phyloP scores from a whole-genome alignment of 2,888 invertebrate species.

The Orthonevra nobilis region DNA sequence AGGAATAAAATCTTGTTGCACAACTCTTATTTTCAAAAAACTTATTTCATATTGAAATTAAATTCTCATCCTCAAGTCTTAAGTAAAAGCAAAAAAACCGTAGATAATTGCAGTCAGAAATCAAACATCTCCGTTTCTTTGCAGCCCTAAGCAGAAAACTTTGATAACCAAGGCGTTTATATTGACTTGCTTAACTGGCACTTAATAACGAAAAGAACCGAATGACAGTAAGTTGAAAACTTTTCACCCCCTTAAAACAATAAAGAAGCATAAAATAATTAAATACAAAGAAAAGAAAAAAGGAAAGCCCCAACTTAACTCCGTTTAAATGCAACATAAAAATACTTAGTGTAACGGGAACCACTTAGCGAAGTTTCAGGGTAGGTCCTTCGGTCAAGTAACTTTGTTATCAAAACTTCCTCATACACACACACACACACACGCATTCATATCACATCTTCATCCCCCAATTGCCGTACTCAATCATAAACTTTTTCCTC shows the following conservation, averaged over 20 bases:
- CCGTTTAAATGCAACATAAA: constrained; percentile 28
- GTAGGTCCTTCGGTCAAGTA: constrained; percentile 30
- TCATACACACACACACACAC: background rate
- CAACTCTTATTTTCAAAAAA: too few species aligned
- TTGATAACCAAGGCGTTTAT: too few species aligned
- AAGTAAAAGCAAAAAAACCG: too few species aligned
- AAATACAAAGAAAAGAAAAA: constrained; percentile 3
- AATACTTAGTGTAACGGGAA: constrained; percentile 32
- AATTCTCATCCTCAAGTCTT: too few species aligned
- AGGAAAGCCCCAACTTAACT: constrained; percentile 2
- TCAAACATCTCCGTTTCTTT: too few species aligned
- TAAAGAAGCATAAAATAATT: too few species aligned
- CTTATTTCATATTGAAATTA: too few species aligned
- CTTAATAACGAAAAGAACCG: constrained; percentile 14
- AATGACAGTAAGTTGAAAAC: constrained; percentile 1
- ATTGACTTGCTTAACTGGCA: constrained; percentile 30
- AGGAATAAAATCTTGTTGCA: too few species aligned
- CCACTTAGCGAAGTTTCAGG: constrained; percentile 42
- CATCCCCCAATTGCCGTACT: constrained; percentile 6
- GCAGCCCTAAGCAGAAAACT: too few species aligned
- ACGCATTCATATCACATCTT: background rate
- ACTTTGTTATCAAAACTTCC: constrained; percentile 28
- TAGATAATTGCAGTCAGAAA: too few species aligned
- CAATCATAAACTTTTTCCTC: constrained; percentile 46
- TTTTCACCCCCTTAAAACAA: background rate